phyloP scores from a whole-genome alignment of 2,113 vertebrate genomes.

The Apaloderma vittatum region DNA sequence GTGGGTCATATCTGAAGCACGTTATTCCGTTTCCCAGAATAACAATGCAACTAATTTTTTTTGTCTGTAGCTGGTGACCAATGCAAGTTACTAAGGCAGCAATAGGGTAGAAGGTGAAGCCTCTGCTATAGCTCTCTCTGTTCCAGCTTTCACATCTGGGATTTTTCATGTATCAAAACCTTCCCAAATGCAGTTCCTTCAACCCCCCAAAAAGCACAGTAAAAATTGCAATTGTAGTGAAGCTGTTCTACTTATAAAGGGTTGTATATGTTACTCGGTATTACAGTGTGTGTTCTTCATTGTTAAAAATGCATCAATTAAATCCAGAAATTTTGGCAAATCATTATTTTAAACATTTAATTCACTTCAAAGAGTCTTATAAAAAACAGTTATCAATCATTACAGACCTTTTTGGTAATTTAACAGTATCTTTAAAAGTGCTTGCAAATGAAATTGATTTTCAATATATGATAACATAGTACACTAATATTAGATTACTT shows the following conservation, averaged over 20 bases:
- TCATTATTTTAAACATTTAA: not conserved
- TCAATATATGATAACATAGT: not conserved
- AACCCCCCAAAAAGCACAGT: not conserved
- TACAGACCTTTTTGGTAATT: rapidly evolving
- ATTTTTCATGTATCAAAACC: not conserved
- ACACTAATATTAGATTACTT: not conserved
- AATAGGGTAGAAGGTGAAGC: not conserved
- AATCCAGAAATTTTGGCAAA: not conserved
- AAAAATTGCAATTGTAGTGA: not conserved
- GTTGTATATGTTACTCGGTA: not conserved
- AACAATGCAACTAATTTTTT: not conserved
- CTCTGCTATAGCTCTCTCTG: not conserved
- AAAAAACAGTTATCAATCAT: not conserved
- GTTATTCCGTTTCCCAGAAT: not conserved
- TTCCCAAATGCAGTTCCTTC: not conserved
- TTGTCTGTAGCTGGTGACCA: not conserved
- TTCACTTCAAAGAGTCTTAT: not conserved
- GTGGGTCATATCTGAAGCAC: not conserved
- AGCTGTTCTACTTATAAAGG: rapidly evolving
- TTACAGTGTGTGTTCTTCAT: not conserved
- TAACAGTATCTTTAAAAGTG: not conserved
- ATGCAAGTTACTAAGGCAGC: not conserved
- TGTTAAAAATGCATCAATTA: not conserved
- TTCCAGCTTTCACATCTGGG: not conserved
- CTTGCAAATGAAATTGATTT: not conserved